phyloP scores from a whole-genome alignment of 2,113 vertebrate genomes.

The Corythaeola cristata region DNA sequence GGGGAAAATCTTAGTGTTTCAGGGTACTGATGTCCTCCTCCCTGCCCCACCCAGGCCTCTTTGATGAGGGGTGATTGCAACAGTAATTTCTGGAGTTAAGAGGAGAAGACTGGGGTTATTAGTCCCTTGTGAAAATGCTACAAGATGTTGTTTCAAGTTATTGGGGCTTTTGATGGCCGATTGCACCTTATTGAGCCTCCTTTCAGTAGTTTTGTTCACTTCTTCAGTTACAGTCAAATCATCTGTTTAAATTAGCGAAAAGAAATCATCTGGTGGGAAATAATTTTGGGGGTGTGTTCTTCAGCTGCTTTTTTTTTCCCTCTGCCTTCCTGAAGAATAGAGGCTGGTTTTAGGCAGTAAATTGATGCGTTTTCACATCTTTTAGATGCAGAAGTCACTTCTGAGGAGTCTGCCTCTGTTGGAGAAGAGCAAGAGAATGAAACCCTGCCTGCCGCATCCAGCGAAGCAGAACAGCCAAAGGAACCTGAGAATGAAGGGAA shows the following conservation, averaged over 20 bases:
- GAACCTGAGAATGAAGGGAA: constrained; percentile 74
- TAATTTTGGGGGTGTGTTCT: not conserved
- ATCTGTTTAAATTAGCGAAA: not conserved
- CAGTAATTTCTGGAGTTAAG: not conserved
- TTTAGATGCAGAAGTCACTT: constrained; percentile 82
- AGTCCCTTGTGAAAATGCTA: not conserved
- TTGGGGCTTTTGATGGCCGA: not conserved
- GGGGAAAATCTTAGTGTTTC: not conserved
- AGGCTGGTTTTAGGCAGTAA: not conserved
- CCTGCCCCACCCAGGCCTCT: not conserved
- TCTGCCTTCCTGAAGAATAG: not conserved
- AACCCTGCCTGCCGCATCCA: constrained; percentile 75
- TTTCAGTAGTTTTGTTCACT: not conserved
- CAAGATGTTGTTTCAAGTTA: not conserved
- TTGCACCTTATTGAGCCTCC: not conserved
- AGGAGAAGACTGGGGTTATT: not conserved
- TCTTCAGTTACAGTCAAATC: not conserved
- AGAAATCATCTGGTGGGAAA: not conserved
- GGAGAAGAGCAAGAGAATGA: constrained; percentile 83
- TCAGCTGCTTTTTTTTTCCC: not conserved
- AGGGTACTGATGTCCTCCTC: not conserved
- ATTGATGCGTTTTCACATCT: not conserved
- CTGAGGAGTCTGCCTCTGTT: constrained; percentile 86
- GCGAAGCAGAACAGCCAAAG: constrained; percentile 76
- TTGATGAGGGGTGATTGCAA: not conserved